Evolutionary conservation across 2,797 vertebrate species (phyloP).

Genomic region (Mus spretus): DNA sequence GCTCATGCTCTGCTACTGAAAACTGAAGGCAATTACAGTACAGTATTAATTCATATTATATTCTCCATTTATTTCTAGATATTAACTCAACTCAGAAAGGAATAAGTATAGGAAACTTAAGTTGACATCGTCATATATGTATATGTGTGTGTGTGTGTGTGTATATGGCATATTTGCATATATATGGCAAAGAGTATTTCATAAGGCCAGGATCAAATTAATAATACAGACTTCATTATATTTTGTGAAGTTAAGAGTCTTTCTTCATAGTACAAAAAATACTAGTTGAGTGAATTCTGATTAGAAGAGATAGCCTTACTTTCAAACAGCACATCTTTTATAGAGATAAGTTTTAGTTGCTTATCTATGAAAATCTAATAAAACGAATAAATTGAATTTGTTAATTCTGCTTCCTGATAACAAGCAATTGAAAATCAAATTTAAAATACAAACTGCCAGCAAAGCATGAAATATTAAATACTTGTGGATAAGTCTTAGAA

Average conservation of each 20-base stretch:
- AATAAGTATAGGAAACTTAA: not conserved
- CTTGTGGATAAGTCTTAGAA: not conserved
- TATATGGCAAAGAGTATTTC: not conserved
- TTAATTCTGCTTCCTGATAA: not conserved
- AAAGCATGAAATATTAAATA: not conserved
- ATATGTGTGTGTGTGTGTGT: too few relatives aligned
- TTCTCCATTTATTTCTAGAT: not conserved
- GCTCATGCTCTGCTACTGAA: not conserved
- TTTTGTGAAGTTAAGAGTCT: not conserved
- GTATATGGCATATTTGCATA: too few relatives aligned
- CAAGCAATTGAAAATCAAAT: not conserved
- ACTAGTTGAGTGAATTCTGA: not conserved
- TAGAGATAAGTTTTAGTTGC: not conserved
- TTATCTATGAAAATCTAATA: not conserved
- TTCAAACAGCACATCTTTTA: not conserved
- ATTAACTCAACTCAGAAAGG: not conserved
- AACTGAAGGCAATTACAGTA: not conserved
- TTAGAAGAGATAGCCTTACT: not conserved
- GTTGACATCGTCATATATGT: too few relatives aligned
- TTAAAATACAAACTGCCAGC: not conserved
- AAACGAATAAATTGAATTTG: not conserved
- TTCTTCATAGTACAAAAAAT: not conserved
- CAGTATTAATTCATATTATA: not conserved
- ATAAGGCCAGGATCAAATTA: not conserved
- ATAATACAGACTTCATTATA: not conserved